Evolutionary conservation across 1,140 invertebrate species (phyloP).

Genomic region (Diorhabda sublineata): DNA sequence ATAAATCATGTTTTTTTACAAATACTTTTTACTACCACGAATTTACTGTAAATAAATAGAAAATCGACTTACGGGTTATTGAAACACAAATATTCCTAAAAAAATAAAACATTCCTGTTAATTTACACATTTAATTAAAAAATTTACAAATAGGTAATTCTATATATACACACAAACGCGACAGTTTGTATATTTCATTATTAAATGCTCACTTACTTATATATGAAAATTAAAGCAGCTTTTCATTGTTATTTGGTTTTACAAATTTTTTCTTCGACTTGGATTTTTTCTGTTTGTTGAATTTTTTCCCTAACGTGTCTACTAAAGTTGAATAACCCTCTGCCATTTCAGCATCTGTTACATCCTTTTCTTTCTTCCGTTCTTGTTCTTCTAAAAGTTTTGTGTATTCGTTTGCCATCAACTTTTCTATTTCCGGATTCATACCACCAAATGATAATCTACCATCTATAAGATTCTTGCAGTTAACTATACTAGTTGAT

Average conservation of each 20-base stretch:
- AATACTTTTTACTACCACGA: too few relatives aligned
- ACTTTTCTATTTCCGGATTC: conserved; percentile 80
- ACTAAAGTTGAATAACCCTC: conserved; percentile 47
- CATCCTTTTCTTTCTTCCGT: conserved; percentile 56
- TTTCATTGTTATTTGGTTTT: conserved; percentile 32
- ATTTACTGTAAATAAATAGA: too few relatives aligned
- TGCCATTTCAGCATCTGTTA: conserved; percentile 69
- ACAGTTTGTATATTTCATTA: too few relatives aligned
- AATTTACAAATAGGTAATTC: too few relatives aligned
- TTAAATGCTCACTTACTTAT: not conserved
- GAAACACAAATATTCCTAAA: too few relatives aligned
- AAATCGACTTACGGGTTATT: too few relatives aligned
- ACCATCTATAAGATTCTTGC: conserved; percentile 72
- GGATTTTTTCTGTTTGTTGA: conserved; percentile 22
- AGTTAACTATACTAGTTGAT: conserved; percentile 71
- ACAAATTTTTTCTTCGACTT: conserved; percentile 33
- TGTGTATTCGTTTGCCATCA: conserved; percentile 58
- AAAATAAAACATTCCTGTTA: too few relatives aligned
- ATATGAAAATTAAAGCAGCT: conserved; percentile 13
- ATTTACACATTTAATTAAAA: too few relatives aligned
- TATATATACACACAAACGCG: too few relatives aligned
- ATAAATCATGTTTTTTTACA: too few relatives aligned
- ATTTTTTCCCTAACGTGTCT: conserved; percentile 50
- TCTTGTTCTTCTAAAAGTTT: conserved; percentile 46
- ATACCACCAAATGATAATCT: conserved; percentile 82